phyloP scores from a whole-genome alignment of 2,888 invertebrate species.

The Galerucella pusilla region DNA sequence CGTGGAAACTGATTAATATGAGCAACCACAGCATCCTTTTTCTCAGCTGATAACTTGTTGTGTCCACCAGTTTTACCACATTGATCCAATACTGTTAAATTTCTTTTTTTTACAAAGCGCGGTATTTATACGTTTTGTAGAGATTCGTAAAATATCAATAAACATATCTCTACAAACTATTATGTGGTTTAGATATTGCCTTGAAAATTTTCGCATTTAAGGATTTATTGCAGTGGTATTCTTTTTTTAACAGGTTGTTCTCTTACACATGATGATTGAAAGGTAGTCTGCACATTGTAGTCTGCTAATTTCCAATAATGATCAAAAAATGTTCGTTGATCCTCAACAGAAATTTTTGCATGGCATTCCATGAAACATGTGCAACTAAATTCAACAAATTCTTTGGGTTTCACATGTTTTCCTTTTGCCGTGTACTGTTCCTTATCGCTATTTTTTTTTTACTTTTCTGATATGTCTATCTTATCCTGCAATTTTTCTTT shows the following conservation, averaged over 20 bases:
- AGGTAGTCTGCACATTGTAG: background rate
- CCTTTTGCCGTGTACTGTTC: background rate
- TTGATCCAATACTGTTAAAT: background rate
- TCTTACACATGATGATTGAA: background rate
- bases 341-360: background rate
- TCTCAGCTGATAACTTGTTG: background rate
- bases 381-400: background rate
- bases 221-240: background rate
- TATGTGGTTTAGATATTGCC: background rate
- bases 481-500: background rate
- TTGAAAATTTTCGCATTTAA: slow-evolving; percentile 20
- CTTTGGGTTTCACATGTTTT: background rate
- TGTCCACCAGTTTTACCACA: background rate
- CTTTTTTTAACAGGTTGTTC: no score
- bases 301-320: background rate
- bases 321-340: background rate
- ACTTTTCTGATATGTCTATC: background rate
- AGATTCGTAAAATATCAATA: no score
- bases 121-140: no score
- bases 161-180: no score
- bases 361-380: background rate
- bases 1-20: background rate
- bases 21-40: background rate
- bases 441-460: background rate
- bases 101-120: no score